phyloP scores from a whole-genome alignment of 2,888 invertebrate genomes.

The Julus scandinavius region DNA sequence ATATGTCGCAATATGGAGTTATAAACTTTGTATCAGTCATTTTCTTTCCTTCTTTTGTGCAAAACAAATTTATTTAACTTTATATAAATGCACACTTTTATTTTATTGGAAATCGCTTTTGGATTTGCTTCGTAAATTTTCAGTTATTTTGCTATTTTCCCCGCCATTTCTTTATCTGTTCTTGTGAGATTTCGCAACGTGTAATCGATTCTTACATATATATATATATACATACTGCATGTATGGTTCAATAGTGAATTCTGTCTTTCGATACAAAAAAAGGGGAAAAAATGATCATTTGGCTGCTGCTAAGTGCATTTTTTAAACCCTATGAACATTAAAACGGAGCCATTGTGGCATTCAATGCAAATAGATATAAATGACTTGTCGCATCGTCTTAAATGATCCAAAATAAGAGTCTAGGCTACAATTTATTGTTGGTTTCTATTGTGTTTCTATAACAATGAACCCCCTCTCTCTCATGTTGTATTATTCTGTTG shows the following conservation, averaged over 20 bases:
- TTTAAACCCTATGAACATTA: constrained; percentile 31
- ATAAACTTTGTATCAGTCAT: too few relatives aligned
- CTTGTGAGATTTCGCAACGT: neutral
- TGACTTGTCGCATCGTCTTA: constrained; percentile 40
- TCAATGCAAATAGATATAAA: constrained; percentile 40
- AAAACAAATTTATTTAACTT: constrained; percentile 19
- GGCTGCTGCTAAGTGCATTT: constrained; percentile 30
- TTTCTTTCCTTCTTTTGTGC: neutral
- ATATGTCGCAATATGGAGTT: too few relatives aligned
- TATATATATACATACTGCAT: too few relatives aligned
- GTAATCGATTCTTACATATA: neutral
- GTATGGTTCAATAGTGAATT: neutral
- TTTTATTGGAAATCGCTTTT: constrained; percentile 22
- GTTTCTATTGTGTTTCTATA: constrained; percentile 19
- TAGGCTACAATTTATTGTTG: constrained; percentile 29
- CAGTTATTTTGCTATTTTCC: constrained; percentile 31
- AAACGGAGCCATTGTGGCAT: constrained; percentile 9
- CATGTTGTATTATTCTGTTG: neutral
- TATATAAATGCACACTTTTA: neutral
- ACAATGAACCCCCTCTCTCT: neutral
- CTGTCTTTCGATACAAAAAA: neutral
- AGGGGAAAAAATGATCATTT: constrained; percentile 4
- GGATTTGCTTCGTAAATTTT: constrained; percentile 40
- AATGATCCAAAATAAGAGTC: constrained; percentile 25
- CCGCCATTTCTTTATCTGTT: neutral